Evolutionary conservation across 2,113 vertebrate genomes (phyloP), one percentile per base, ranked within the genome.

Genomic region (Cathartes aura): DNA sequence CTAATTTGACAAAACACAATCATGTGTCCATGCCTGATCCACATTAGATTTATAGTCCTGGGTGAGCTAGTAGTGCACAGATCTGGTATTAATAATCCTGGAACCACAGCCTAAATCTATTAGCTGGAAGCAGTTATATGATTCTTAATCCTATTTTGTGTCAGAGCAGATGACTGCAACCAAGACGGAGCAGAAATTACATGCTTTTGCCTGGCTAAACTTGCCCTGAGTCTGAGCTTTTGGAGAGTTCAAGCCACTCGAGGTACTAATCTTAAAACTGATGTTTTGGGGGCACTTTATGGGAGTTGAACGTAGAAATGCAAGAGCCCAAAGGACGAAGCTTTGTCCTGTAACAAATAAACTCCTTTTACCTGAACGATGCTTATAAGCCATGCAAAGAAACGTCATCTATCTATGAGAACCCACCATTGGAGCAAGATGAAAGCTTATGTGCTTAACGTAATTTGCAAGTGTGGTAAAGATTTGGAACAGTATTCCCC

Each of bases 1-100:
- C 95, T 97, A 97, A 97, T 97, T 97, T 97, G 95, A 97, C 96
- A 97, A 97, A 96, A 97, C 87, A 92, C 96, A 97, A 97, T 97
- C 96, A 97, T 97, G 96, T 97, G 96, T 96, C 97, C 96, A 79
- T 96, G 97, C 87, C 93, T 97, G 92, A 97, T 97, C 84, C 87
- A 82, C 85, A 86, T 93, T 91, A 96, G 92, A 97, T 97, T 97
- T 97, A 97, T 90, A 86, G 96, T 94, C 90, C 78, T 94, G 95
- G 34, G 87, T 72, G 93, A 95, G 95, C 85, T 97, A 87, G 90
- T 66, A 96, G 93, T 95, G 93, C 92, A 90, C 53, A 93, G 93
- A 91, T 97, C 96, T 97, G 97, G 91, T 91, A 95, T 96, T 97
- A 97, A 97, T 97, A 97, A 97, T 78, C 60, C 52, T 87, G 66